Percentiles rank a stretch among this genome's conserved stretches.
These are phyloP conservation scores for Cassiopea xamachana DNA, from an alignment of 30 jellyfish, hydroid and myxozoan species.

Conservation along the genomic window DNA sequence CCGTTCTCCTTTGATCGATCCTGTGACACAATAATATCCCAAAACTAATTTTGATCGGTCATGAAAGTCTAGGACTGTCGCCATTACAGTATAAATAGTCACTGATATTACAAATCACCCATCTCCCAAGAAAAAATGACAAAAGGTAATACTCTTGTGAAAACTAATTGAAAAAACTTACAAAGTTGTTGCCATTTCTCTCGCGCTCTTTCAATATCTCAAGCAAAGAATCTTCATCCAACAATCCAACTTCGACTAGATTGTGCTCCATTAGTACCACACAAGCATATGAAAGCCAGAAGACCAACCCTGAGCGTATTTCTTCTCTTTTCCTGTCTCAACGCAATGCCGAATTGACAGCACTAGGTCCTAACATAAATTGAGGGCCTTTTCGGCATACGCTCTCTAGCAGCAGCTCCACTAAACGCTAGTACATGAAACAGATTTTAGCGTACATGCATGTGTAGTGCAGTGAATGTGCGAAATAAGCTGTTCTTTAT, in stretches of 20 bases:
- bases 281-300: background rate
- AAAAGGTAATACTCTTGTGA: background rate
- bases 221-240: conserved; percentile 55
- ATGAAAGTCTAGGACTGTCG: background rate
- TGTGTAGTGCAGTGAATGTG: background rate
- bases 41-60: too few species aligned
- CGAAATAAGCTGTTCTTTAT: background rate
- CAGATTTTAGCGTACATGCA: background rate
- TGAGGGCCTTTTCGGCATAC: background rate
- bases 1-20: background rate
- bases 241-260: conserved; percentile 36
- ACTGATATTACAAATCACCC: background rate
- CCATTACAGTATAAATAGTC: background rate
- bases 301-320: background rate
- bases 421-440: background rate
- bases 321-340: background rate
- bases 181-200: conserved; percentile 52
- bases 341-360: background rate
- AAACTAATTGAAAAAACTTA: conserved; percentile 12
- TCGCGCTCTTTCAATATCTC: conserved; percentile 66
- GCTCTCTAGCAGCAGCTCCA: background rate
- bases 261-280: conserved; percentile 41
- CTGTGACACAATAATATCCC: too few species aligned
- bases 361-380: background rate
- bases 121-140: background rate